Percentiles rank a stretch among this genome's conserved stretches.
phyloP scores from a whole-genome alignment of 2,888 invertebrate species.

The Nemotelus pantherinus region DNA sequence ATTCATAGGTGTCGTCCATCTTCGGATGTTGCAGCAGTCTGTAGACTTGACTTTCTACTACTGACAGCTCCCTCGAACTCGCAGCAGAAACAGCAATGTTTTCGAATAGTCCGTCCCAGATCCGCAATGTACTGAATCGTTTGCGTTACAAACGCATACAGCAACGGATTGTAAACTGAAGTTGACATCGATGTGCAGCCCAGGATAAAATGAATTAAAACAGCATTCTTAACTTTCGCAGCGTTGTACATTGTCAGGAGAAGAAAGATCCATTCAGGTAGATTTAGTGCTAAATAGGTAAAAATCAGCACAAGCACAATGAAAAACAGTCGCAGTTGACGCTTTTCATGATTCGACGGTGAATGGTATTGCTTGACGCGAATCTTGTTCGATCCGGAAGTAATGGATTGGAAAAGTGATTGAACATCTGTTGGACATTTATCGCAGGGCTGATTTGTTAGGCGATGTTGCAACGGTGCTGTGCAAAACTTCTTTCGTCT shows the following conservation, averaged over 20 bases:
- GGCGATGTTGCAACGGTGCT: neutral
- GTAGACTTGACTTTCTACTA: neutral
- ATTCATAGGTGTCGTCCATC: too few species aligned
- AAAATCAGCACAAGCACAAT: conserved; percentile 68
- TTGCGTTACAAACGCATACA: conserved; percentile 70
- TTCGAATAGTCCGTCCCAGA: neutral
- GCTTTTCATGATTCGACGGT: conserved; percentile 41
- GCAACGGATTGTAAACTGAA: conserved; percentile 69
- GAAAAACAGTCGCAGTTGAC: conserved; percentile 69
- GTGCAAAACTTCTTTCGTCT: conserved; percentile 53
- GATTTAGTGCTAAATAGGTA: conserved; percentile 67
- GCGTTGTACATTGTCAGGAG: conserved; percentile 64
- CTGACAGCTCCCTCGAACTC: neutral
- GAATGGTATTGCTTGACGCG: neutral
- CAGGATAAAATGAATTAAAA: conserved; percentile 67
- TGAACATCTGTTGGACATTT: neutral
- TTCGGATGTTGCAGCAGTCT: too few species aligned
- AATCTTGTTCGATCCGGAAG: neutral
- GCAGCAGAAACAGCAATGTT: too few species aligned
- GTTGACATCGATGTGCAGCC: conserved; percentile 67
- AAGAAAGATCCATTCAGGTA: conserved; percentile 68
- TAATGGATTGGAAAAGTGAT: neutral
- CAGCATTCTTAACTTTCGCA: conserved; percentile 58
- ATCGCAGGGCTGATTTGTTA: conserved; percentile 17
- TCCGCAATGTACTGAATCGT: conserved; percentile 58